Conservation (phyloP, 2,797 vertebrate species). For the Acanthis flammea region DNA sequence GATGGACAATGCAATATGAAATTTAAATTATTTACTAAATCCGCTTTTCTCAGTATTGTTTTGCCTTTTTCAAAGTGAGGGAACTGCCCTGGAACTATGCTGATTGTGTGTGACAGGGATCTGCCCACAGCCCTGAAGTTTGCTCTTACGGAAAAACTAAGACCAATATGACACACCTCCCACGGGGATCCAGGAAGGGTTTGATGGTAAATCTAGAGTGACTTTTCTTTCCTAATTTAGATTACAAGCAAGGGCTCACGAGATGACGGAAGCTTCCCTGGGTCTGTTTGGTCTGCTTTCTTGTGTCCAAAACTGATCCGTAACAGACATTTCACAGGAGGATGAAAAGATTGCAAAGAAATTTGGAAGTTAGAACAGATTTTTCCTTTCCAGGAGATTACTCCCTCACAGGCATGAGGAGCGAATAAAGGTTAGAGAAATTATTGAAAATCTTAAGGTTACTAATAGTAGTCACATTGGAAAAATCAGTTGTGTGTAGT, state of each 20-base stretch:
- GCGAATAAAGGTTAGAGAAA: background rate
- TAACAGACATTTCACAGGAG: background rate
- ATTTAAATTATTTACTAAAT: background rate
- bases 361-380: background rate
- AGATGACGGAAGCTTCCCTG: background rate
- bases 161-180: background rate
- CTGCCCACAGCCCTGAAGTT: background rate
- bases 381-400: background rate
- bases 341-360: background rate
- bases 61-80: background rate
- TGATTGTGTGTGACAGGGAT: background rate
- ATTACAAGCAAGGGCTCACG: background rate
- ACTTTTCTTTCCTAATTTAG: background rate
- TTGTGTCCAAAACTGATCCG: background rate
- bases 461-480: background rate
- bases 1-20: background rate
- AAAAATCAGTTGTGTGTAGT: background rate
- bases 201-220: background rate
- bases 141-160: background rate
- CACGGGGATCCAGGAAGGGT: fast-evolving
- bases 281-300: background rate
- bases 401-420: background rate
- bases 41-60: background rate
- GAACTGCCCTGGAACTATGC: background rate
- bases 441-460: background rate